Evolutionary conservation across 2,888 invertebrate genomes (phyloP).

Genomic region (Sarcophaga variegata): DNA sequence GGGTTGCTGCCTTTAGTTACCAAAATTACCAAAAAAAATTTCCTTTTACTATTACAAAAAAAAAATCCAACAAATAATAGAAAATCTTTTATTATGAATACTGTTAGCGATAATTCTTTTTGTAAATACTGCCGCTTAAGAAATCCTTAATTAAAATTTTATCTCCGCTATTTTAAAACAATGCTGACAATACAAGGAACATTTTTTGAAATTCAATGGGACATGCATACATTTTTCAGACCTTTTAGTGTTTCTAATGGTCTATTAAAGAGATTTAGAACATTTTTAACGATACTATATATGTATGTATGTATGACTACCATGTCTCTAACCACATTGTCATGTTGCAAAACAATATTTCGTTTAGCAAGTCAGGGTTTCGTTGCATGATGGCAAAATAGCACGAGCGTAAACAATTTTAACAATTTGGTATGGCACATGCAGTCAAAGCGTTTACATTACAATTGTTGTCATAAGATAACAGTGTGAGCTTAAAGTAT

Average conservation of each 20-base stretch:
- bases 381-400: constrained; percentile 23
- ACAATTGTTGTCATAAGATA: no score
- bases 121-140: no score
- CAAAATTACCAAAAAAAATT: no score
- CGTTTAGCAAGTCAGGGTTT: constrained; percentile 19
- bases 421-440: background rate
- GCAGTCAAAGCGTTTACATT: background rate
- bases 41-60: no score
- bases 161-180: background rate
- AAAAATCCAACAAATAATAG: no score
- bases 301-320: background rate
- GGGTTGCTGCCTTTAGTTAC: no score
- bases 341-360: constrained; percentile 9
- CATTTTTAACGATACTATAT: background rate
- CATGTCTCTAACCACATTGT: background rate
- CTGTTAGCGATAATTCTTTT: no score
- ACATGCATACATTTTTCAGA: background rate
- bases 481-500: no score
- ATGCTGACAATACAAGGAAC: background rate
- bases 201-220: background rate
- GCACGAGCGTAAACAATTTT: constrained; percentile 4
- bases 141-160: background rate
- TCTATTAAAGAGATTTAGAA: background rate
- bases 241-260: background rate
- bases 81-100: no score